These are phyloP conservation scores for Trissolcus basalis DNA, from an alignment of 1,140 invertebrate species.

Conservation along the genomic window DNA sequence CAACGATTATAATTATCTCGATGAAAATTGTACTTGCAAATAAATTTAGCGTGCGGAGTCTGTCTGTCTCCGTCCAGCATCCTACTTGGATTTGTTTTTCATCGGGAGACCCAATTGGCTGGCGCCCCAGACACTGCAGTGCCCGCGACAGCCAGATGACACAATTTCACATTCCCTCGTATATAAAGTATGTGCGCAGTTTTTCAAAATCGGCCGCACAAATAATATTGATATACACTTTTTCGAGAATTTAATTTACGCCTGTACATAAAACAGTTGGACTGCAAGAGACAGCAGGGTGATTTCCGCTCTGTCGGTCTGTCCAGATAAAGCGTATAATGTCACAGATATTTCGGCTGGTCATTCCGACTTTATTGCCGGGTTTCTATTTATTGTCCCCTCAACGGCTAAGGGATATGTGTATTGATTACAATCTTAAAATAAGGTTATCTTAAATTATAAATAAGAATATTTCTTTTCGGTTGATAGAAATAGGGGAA, in stretches of 20 bases:
- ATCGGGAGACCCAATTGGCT: slow-evolving; percentile 48
- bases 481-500: no score
- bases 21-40: slow-evolving; percentile 31
- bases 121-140: slow-evolving; percentile 39
- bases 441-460: not conserved
- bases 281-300: slow-evolving; percentile 3
- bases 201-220: slow-evolving; percentile 35
- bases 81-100: slow-evolving; percentile 42
- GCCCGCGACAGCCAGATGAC: slow-evolving; percentile 31
- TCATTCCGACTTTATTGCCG: slow-evolving; percentile 38
- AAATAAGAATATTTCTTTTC: slow-evolving; percentile 2
- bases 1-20: slow-evolving; percentile 11
- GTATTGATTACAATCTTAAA: slow-evolving; percentile 32
- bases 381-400: slow-evolving; percentile 31
- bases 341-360: slow-evolving; percentile 24
- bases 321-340: slow-evolving; percentile 26
- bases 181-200: slow-evolving; percentile 9
- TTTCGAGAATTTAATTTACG: slow-evolving; percentile 24
- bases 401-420: slow-evolving; percentile 13
- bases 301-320: slow-evolving; percentile 6
- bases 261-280: not conserved
- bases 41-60: slow-evolving; percentile 20
- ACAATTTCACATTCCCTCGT: slow-evolving; percentile 36
- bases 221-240: slow-evolving; percentile 40
- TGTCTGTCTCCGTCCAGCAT: not conserved